These are phyloP conservation scores for Melieria picta DNA, from an alignment of 2,888 invertebrate genomes.

Conservation along the genomic window DNA sequence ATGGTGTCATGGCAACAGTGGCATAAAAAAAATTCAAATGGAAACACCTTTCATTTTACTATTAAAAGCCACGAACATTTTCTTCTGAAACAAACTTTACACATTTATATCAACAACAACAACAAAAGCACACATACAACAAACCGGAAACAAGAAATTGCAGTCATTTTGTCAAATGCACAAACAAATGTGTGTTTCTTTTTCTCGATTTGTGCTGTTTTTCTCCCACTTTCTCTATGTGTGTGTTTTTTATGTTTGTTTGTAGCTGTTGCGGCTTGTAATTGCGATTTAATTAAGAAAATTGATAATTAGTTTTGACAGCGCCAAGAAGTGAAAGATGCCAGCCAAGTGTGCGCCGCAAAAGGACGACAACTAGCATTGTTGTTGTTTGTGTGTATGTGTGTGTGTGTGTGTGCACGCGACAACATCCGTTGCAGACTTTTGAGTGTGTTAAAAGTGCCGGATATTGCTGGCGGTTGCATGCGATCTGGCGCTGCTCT, in stretches of 20 bases:
- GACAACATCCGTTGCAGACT: no score
- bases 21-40: no score
- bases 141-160: background rate
- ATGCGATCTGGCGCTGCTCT: no score
- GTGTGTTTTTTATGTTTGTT: background rate
- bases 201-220: conserved; percentile 3
- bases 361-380: conserved; percentile 10
- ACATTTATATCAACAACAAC: background rate
- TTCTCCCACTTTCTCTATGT: background rate
- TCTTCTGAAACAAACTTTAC: background rate
- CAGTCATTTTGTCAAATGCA: background rate
- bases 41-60: no score
- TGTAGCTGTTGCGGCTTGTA: conserved; percentile 42
- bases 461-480: no score
- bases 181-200: background rate
- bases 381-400: conserved; percentile 2
- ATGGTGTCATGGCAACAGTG: no score
- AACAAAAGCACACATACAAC: background rate
- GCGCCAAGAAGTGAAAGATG: conserved; percentile 45
- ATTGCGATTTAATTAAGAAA: conserved; percentile 57
- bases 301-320: conserved; percentile 57
- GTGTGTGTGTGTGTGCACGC: conserved; percentile 10
- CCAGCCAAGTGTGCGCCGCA: conserved; percentile 14
- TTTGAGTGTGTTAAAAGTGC: no score
- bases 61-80: background rate